Base-by-base conservation (phyloP, 2,888 invertebrate genomes). In the Griposia aprilina region DNA sequence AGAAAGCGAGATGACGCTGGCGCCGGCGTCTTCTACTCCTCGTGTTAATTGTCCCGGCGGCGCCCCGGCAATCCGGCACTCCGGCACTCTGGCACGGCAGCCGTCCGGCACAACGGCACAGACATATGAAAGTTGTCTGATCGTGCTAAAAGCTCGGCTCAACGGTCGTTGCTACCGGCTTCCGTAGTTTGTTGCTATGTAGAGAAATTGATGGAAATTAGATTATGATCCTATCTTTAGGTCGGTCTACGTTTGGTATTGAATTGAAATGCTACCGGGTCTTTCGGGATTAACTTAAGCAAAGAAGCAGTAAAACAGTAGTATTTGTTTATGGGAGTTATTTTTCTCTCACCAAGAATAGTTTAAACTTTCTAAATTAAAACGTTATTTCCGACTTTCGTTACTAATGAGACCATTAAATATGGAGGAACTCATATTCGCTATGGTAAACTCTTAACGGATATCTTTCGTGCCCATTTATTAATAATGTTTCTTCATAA, bases 1-100 rank as follows among this genome's bases (percentile, higher is more conserved):
- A 95, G 95, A 95, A 95, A 95, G 95, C 90, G 88, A 85, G 87
- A 82, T 91, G 94, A 93, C 93, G 94, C 92, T 94, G 90, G 85
- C 84, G 85, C 81, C 82, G 90, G 84, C 91, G 91, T 81, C 91
- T 90, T 90, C 90, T 88, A 90, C 91, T 91, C 90, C 87, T 91
- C 90, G 90, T 89, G 91, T 90, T 94, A 93, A 93, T 94, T 94
- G 93, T 90, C 91, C 50, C 81, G 85, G 84, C 74, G 50, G 41
- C 41, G 7, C 0, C 7, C 41, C 45, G 45, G 45, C 10, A 10
- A 0, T 30, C 57, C 76, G 77, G 76, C 62, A 23, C 8, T 26
- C 50, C 72, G 66, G 69, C 26, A 15, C 80, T 36, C 30, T 70
- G 30, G 45, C 74, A 55, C 73, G 41, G 48, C 70, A 26, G 45